Conservation (phyloP, 2,113 vertebrate species). For the Chloropsis hardwickii region DNA sequence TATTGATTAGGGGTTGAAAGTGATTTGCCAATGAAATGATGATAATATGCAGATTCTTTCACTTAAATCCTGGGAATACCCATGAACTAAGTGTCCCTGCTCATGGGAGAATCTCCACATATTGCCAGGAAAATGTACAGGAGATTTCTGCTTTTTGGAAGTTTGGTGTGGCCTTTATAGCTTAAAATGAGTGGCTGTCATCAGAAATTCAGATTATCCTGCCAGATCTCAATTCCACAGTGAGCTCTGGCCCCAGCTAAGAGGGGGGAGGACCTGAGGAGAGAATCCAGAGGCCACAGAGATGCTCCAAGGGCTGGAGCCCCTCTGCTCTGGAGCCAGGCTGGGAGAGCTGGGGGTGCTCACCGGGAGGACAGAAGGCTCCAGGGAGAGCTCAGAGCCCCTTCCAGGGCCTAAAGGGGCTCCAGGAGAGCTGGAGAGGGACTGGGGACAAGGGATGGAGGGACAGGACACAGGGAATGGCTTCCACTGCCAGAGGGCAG, state of each 20-base stretch:
- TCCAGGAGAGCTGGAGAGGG: not conserved
- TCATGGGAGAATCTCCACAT: not conserved
- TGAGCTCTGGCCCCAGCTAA: not conserved
- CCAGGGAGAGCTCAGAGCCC: not conserved
- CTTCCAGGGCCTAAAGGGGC: not conserved
- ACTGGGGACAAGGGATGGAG: not conserved
- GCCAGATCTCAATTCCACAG: not conserved
- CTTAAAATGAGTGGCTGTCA: not conserved
- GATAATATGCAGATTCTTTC: not conserved
- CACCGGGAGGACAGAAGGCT: not conserved
- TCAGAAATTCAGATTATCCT: not conserved
- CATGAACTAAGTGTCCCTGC: not conserved
- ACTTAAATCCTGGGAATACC: not conserved
- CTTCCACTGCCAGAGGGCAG: not conserved
- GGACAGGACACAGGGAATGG: not conserved
- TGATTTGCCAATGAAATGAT: not conserved
- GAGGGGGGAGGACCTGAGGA: not conserved
- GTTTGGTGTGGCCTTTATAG: not conserved
- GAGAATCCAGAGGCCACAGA: accelerated
- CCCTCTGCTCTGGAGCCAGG: not conserved
- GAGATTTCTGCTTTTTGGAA: not conserved
- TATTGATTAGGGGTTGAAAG: not conserved
- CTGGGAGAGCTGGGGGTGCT: not conserved
- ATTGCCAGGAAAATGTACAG: not conserved
- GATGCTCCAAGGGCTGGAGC: accelerated